Evolutionary conservation across 2,113 vertebrate genomes (phyloP).

Genomic region (Eclectus roratus): DNA sequence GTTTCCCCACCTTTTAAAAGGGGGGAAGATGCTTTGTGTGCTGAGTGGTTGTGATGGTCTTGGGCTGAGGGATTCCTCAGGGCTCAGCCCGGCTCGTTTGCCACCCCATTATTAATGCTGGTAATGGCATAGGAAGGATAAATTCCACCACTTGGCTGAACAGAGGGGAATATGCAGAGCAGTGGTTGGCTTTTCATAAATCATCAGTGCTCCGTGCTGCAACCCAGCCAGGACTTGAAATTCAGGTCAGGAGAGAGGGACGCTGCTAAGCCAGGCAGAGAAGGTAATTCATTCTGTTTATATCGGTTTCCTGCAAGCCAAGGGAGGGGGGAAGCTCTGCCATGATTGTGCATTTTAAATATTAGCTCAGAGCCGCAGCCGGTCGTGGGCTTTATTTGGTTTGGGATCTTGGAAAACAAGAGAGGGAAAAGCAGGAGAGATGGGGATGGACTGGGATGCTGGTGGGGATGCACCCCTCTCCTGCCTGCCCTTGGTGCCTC

Average conservation of each 20-base stretch:
- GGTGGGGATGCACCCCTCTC: background rate
- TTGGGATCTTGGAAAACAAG: background rate
- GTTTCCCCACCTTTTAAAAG: background rate
- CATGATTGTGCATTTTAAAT: constrained; percentile 76
- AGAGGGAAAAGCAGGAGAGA: background rate
- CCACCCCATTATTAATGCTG: constrained; percentile 52
- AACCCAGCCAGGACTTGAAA: constrained; percentile 73
- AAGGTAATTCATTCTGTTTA: constrained; percentile 80
- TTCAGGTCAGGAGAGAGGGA: constrained; percentile 75
- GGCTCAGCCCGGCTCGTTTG: constrained; percentile 30
- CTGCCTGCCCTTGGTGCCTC: background rate
- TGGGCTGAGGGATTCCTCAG: background rate
- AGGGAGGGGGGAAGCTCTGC: background rate
- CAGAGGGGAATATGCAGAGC: constrained; percentile 73
- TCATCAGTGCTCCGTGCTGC: constrained; percentile 42
- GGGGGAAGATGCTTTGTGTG: background rate
- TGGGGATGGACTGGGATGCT: background rate
- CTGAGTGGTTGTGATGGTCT: accelerated
- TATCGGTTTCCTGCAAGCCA: constrained; percentile 74
- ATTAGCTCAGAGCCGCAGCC: constrained; percentile 53
- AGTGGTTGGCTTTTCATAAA: constrained; percentile 70
- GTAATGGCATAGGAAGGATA: constrained; percentile 74
- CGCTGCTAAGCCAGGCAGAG: constrained; percentile 60
- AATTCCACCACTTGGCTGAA: constrained; percentile 72
- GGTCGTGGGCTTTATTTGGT: background rate